Percentiles rank a stretch among this genome's conserved stretches.
Evolutionary conservation across 2,113 vertebrate genomes (phyloP).

Genomic region (Rallus limicola): DNA sequence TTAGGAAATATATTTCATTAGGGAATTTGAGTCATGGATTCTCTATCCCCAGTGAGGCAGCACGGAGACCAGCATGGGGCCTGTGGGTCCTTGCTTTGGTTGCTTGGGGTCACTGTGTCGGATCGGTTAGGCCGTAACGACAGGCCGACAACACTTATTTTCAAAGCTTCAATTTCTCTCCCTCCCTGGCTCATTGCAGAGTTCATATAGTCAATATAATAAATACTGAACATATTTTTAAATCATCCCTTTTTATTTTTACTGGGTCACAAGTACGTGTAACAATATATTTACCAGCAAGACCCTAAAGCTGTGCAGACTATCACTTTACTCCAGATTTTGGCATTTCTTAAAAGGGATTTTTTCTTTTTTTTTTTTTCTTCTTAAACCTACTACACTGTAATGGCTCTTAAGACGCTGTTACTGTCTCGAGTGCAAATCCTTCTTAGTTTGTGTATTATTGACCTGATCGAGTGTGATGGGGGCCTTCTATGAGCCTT

Average conservation of each 20-base stretch:
- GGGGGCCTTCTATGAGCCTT: not conserved
- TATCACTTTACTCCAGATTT: slow-evolving; percentile 45
- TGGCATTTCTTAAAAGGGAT: slow-evolving; percentile 68
- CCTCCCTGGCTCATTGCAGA: not conserved
- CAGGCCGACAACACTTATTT: not conserved
- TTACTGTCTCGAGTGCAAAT: slow-evolving; percentile 67
- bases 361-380: not conserved
- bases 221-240: not conserved
- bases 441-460: slow-evolving; percentile 68
- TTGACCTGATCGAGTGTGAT: slow-evolving; percentile 52
- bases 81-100: not conserved
- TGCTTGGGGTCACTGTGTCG: not conserved
- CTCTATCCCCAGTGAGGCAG: not conserved
- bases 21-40: not conserved
- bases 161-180: not conserved
- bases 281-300: slow-evolving; percentile 9
- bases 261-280: not conserved
- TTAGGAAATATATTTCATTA: not conserved
- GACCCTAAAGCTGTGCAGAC: not conserved
- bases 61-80: not conserved
- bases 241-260: not conserved
- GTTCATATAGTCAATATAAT: not conserved
- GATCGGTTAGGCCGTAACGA: not conserved
- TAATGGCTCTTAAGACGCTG: slow-evolving; percentile 71
- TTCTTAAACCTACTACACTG: slow-evolving; percentile 43